These are phyloP conservation scores for Diabrotica undecimpunctata DNA, from an alignment of 1,140 invertebrate species.

Conservation along the genomic window DNA sequence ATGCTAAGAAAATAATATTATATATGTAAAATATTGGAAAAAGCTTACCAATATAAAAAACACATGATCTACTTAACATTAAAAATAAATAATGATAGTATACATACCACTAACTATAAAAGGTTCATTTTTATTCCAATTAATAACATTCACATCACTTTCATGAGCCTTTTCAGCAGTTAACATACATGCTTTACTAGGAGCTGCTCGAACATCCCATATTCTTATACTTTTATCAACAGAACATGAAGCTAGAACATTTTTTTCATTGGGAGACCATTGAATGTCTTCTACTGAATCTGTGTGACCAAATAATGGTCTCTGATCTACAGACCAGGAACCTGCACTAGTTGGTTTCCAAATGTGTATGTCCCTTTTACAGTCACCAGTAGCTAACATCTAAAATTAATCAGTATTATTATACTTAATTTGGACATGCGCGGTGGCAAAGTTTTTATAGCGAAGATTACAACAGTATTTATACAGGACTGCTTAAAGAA, in stretches of 20 bases:
- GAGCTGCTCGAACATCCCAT: slow-evolving; percentile 83
- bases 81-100: too few species aligned
- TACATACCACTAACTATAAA: slow-evolving; percentile 78
- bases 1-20: too few species aligned
- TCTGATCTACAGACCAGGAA: slow-evolving; percentile 85
- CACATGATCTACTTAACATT: too few species aligned
- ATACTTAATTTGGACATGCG: too few species aligned
- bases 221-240: slow-evolving; percentile 88
- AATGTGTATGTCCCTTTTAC: slow-evolving; percentile 86
- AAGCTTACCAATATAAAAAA: too few species aligned
- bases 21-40: too few species aligned
- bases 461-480: too few species aligned
- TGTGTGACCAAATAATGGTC: slow-evolving; percentile 81
- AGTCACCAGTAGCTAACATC: slow-evolving; percentile 87
- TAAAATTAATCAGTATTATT: slow-evolving; percentile 40
- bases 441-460: too few species aligned
- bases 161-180: slow-evolving; percentile 83
- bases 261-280: slow-evolving; percentile 95
- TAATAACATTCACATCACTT: slow-evolving; percentile 95
- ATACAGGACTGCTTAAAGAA: too few species aligned
- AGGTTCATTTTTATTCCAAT: slow-evolving; percentile 90
- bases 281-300: slow-evolving; percentile 97
- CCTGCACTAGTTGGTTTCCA: slow-evolving; percentile 77
- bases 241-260: slow-evolving; percentile 93
- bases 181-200: slow-evolving; percentile 88